Evolutionary conservation across 1,140 invertebrate genomes (phyloP), one percentile per base, ranked within the genome.

Genomic region (Drosophila leontia): DNA sequence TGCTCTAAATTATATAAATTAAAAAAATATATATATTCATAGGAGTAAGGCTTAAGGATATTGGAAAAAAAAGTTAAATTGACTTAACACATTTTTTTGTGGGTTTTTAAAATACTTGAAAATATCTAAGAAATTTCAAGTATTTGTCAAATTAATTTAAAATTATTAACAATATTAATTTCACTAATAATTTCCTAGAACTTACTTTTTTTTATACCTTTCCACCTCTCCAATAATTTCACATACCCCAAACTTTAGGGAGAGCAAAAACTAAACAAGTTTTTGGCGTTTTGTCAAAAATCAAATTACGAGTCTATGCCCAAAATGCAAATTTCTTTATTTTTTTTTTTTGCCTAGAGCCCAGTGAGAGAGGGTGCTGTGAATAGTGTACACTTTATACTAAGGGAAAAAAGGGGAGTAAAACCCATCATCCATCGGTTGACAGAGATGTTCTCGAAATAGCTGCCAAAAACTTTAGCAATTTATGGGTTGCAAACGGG

Each of bases 251-350:
- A 50, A 45, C 11, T 29, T 23, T 11, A 34, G 59, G 9, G 7
- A 75, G 71, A 23, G 53, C n/a, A 65, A 75, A 65, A 76, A 75
- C 74, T 76, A 76, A 69, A 68, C 57, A 72, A 61, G 53, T 51
- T 72, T 56, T 58, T 50, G 65, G 74, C 74, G 63, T 77, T 77
- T 77, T 77, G 75, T 77, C 75, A 68, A 77, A 77, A 77, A 77
- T 77, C 75, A 77, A 77, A 77, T 77, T 77, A 77, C 75, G 35
- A 77, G 56, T 77, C 74, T 68, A 51, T 77, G 63, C 55, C 61
- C 55, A 56, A 77, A 77, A 76, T 76, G 72, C 74, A 58, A 76
- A 76, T 76, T 76, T 23, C 23, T 23, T 23, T 19, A 19, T 19
- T 45, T 76, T 50, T 50, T 23, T 76, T 76, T 51, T 76, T 50